phyloP scores from a whole-genome alignment of 30 jellyfish, hydroid and myxozoan genomes.

The Nemopilema nomurai region DNA sequence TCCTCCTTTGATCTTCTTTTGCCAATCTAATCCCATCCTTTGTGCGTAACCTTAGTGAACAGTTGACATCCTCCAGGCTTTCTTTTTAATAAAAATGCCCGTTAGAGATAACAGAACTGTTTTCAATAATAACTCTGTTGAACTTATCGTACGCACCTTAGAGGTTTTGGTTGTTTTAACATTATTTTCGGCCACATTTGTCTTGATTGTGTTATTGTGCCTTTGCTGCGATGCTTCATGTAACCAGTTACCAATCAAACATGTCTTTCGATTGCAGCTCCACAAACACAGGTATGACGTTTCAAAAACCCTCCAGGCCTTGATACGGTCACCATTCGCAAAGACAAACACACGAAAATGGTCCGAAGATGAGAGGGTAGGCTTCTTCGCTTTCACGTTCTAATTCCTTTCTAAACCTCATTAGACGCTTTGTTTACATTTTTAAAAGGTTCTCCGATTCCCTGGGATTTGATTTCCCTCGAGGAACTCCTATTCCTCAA shows the following conservation, averaged over 20 bases:
- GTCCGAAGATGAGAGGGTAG: conserved; percentile 96
- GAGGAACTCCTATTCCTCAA: too few relatives aligned
- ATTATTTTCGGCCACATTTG: too few relatives aligned
- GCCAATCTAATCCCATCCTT: background rate
- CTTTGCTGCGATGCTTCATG: background rate
- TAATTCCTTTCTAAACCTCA: background rate
- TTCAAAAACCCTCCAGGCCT: conserved; percentile 80
- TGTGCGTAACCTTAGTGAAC: background rate
- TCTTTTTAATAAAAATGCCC: background rate
- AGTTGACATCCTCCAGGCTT: background rate
- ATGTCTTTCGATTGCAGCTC: conserved; percentile 46
- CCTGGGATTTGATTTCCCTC: too few relatives aligned
- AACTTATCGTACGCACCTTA: too few relatives aligned
- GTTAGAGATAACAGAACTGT: background rate
- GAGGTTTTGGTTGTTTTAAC: too few relatives aligned
- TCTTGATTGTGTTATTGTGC: background rate
- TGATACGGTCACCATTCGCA: conserved; percentile 77
- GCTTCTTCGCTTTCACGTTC: conserved; percentile 24
- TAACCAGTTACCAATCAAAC: background rate
- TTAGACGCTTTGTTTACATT: background rate
- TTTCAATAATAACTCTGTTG: background rate
- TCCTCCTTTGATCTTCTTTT: background rate
- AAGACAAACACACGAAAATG: conserved; percentile 59
- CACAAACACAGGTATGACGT: conserved; percentile 80
- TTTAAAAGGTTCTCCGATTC: background rate